Conservation (phyloP, 2,113 vertebrate genomes). For the Uria lomvia region DNA sequence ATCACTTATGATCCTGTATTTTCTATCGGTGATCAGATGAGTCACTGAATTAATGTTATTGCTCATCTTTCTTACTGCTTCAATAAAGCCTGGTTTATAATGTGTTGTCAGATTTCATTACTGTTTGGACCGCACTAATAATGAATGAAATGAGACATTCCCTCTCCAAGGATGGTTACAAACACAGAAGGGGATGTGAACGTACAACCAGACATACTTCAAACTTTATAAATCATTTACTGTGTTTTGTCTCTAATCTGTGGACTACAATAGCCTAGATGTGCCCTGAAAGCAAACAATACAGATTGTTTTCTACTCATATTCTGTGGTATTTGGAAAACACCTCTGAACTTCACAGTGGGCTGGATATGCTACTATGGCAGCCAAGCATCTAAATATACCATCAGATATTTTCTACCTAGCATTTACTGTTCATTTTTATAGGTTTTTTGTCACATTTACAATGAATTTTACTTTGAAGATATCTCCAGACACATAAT, state of each 20-base stretch:
- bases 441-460: background rate
- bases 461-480: background rate
- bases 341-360: background rate
- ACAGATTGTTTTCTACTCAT: background rate
- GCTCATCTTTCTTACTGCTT: background rate
- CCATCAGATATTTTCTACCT: background rate
- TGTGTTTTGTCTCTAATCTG: background rate
- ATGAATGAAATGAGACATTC: background rate
- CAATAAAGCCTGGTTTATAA: background rate
- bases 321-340: background rate
- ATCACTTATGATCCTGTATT: background rate
- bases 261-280: background rate
- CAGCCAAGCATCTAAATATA: background rate
- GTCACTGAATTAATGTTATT: background rate
- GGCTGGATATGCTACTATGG: background rate
- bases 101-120: background rate
- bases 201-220: background rate
- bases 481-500: background rate
- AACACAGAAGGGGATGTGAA: background rate
- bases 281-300: background rate
- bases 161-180: background rate
- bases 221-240: fast-evolving
- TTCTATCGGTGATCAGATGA: fast-evolving
- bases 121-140: background rate
- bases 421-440: background rate